Evolutionary conservation across 2,888 invertebrate genomes (phyloP), one percentile per base, ranked within the genome.

Genomic region (Spilosoma lubricipeda): DNA sequence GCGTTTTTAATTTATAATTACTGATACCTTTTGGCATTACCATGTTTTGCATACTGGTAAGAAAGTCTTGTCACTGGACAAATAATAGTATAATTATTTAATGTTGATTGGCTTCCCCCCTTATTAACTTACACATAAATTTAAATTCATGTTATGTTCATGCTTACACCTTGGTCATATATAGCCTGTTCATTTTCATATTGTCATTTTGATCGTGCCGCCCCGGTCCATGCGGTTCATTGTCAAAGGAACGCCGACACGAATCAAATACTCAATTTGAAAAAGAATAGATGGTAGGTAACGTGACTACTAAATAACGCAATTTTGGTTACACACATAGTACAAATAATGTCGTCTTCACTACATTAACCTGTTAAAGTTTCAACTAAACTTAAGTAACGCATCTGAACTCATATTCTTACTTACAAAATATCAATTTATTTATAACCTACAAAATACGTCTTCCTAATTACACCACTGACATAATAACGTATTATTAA

Each of bases 401-500:
- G 71, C 64, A 65, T 65, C 45, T 8, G 8, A 82, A 48, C 18
- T 65, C 33, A 77, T 65, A 68, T 67, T 77, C 30, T 30, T 65
- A 74, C 73, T 81, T 80, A 74, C 80, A 86, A 84, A 80, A 86
- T 78, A 80, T 80, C 79, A 86, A 82, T 84, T 77, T 82, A 84
- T 79, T 70, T 77, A 77, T 69, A 77, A 77, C 73, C 70, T 75
- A 84, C 86, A 77, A 82, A 76, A 81, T 71, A 63, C 68, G 18
- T 74, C 82, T 85, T 81, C 84, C 70, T 87, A 87, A 89, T 87
- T 85, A 82, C 86, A 82, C 71, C 82, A 80, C 79, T 79, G 66
- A 78, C 79, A 82, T 90, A 88, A 88, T 89, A 87, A 80, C 80
- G 73, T 83, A 80, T 84, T 86, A 87, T 87, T 89, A 89, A 87